A percentile compares a stretch with the other conserved stretches of the same genome.
Conservation (phyloP, 1,140 invertebrate species). For the Drosophila pachea region DNA sequence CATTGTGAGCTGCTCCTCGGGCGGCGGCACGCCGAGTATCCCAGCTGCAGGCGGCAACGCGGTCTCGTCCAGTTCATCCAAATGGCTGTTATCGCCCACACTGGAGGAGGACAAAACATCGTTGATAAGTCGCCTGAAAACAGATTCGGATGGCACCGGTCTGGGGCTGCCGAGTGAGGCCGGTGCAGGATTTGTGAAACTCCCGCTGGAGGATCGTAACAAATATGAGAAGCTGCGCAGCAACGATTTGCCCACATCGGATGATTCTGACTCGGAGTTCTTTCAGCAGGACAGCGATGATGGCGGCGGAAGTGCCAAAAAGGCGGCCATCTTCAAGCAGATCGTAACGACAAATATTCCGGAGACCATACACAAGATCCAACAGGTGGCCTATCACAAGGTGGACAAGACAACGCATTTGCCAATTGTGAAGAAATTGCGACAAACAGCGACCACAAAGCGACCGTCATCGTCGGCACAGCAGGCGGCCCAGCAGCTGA, state of each 20-base stretch:
- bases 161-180: slow-evolving; percentile 10
- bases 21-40: slow-evolving; percentile 37
- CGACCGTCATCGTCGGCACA: slow-evolving; percentile 71
- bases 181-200: slow-evolving; percentile 80
- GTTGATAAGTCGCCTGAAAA: slow-evolving; percentile 66
- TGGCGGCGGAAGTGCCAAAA: slow-evolving; percentile 37
- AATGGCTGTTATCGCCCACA: slow-evolving; percentile 77
- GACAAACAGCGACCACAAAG: slow-evolving; percentile 75
- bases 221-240: slow-evolving; percentile 88
- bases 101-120: slow-evolving; percentile 78
- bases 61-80: slow-evolving; percentile 67
- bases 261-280: slow-evolving; percentile 80
- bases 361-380: slow-evolving; percentile 78
- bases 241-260: slow-evolving; percentile 82
- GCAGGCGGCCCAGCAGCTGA: slow-evolving; percentile 72
- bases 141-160: slow-evolving; percentile 59
- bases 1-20: slow-evolving; percentile 55
- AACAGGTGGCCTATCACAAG: slow-evolving; percentile 79
- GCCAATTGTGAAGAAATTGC: slow-evolving; percentile 79
- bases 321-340: slow-evolving; percentile 79
- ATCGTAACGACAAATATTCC: slow-evolving; percentile 80
- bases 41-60: slow-evolving; percentile 40
- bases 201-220: slow-evolving; percentile 86
- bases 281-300: slow-evolving; percentile 70
- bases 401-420: slow-evolving; percentile 77